Conservation (phyloP, 1,140 invertebrate species). For the Maconellicoccus hirsutus region DNA sequence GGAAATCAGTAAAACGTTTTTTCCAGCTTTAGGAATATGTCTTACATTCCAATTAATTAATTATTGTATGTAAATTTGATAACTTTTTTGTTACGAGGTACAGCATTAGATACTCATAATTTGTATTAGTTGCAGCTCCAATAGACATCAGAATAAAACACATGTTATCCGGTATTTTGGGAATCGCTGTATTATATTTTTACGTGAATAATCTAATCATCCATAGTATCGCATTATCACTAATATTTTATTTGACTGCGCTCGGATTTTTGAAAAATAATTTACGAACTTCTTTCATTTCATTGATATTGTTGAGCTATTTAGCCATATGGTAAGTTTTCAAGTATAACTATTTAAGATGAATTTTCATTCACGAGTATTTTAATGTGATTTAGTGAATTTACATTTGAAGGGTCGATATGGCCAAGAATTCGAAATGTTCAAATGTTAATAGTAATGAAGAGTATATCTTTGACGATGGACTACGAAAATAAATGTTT, state of each 20-base stretch:
- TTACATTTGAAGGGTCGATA: neutral
- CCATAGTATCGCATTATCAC: neutral
- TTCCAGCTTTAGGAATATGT: neutral
- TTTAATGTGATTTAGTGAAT: neutral
- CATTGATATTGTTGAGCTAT: neutral
- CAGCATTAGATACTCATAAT: neutral
- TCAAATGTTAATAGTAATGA: constrained; percentile 14
- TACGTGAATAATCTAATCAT: neutral
- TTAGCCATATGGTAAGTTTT: neutral
- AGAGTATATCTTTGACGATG: neutral
- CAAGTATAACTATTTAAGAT: neutral
- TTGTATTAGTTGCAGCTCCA: neutral
- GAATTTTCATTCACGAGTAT: neutral
- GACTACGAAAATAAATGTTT: neutral
- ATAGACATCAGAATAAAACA: neutral
- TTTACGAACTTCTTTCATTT: neutral
- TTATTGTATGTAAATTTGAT: neutral
- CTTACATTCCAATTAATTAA: neutral
- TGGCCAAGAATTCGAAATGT: neutral
- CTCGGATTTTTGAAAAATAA: neutral
- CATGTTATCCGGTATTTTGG: neutral
- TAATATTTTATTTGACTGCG: neutral
- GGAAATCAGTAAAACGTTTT: neutral
- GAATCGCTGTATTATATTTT: neutral
- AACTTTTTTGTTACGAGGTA: too few species aligned